These are phyloP conservation scores for Hypotaenidia philippensis DNA, from an alignment of 2,797 vertebrate genomes.

Conservation along the genomic window DNA sequence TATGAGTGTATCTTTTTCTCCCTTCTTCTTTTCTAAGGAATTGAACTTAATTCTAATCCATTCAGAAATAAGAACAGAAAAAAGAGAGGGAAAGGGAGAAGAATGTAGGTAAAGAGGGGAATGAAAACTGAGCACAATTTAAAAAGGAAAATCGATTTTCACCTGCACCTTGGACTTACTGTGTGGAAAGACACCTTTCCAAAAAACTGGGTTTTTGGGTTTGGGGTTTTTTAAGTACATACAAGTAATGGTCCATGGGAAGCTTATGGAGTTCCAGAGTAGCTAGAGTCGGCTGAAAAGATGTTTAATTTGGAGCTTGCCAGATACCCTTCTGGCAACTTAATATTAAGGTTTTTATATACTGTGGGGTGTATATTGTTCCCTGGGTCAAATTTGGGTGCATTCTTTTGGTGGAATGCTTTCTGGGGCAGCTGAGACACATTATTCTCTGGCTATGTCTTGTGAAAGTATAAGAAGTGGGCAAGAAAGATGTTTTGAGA, in stretches of 20 bases:
- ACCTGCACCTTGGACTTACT: neutral
- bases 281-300: constrained; percentile 13
- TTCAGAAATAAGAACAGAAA: constrained; percentile 32
- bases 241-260: neutral
- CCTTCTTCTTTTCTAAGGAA: neutral
- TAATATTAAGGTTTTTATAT: constrained; percentile 20
- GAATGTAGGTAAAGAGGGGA: neutral
- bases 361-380: constrained; percentile 29
- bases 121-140: constrained; percentile 13
- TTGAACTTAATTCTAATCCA: constrained; percentile 53
- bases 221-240: neutral
- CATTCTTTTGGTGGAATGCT: constrained; percentile 32
- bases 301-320: constrained; percentile 35
- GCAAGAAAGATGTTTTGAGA: neutral
- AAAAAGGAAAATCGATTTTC: neutral
- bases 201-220: neutral
- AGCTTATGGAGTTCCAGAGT: constrained; percentile 32
- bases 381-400: constrained; percentile 12
- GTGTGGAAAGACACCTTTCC: neutral
- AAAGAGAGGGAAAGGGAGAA: neutral
- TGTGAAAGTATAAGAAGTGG: neutral
- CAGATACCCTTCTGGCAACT: constrained; percentile 51
- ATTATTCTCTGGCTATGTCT: constrained; percentile 2
- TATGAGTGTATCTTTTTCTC: neutral
- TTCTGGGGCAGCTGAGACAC: constrained; percentile 13